phyloP scores from a whole-genome alignment of 2,888 invertebrate species.

The Drosophila algonquin region DNA sequence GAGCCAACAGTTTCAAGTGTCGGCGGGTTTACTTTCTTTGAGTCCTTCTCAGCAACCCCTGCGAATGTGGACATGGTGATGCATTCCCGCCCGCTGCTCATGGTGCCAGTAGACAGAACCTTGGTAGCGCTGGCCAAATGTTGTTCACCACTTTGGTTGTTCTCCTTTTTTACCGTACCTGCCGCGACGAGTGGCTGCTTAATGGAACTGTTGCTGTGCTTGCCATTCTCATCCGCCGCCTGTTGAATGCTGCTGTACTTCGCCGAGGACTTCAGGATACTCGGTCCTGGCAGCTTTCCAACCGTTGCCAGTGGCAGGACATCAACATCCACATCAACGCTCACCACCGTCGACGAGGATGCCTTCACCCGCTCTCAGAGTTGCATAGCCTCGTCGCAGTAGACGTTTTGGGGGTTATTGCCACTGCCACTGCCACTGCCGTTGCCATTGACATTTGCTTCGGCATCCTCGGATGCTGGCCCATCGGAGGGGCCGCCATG shows the following conservation, averaged over 20 bases:
- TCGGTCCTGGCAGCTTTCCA: constrained; percentile 80
- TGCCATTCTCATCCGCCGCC: constrained; percentile 49
- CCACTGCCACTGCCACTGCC: constrained; percentile 32
- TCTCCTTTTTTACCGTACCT: constrained; percentile 60
- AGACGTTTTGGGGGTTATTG: constrained; percentile 54
- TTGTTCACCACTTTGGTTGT: constrained; percentile 44
- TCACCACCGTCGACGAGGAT: constrained; percentile 62
- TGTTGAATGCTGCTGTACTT: constrained; percentile 60
- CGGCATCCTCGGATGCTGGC: constrained; percentile 62
- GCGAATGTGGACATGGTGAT: constrained; percentile 76
- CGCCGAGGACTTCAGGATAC: constrained; percentile 84
- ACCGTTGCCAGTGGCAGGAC: constrained; percentile 55
- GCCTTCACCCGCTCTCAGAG: constrained; percentile 86
- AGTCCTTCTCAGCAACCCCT: constrained; percentile 27
- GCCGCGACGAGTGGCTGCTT: constrained; percentile 77
- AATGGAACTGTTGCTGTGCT: constrained; percentile 63
- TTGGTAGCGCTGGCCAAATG: constrained; percentile 60
- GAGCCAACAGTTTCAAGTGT: background rate
- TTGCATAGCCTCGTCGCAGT: constrained; percentile 79
- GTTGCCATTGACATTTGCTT: constrained; percentile 19
- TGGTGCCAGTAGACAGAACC: constrained; percentile 74
- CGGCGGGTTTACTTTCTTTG: constrained; percentile 21
- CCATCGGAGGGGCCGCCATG: constrained; percentile 64
- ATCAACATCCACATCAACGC: constrained; percentile 55
- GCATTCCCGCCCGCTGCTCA: constrained; percentile 80